Conservation (phyloP, 2,113 vertebrate genomes). For the Oxyruncus cristatus region DNA sequence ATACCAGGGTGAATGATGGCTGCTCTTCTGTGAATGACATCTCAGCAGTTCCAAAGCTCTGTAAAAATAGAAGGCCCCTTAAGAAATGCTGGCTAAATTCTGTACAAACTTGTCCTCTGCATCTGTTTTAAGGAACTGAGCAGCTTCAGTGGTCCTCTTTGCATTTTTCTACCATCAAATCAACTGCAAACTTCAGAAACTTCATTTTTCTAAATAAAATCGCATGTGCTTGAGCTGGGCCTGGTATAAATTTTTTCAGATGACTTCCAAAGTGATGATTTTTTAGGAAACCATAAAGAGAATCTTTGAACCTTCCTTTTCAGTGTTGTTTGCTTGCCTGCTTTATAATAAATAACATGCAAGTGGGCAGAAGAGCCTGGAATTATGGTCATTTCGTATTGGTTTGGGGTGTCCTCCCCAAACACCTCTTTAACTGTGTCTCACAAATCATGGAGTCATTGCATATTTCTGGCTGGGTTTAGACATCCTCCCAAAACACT, state of each 20-base stretch:
- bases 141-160: background rate
- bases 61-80: background rate
- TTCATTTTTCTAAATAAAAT: background rate
- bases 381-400: background rate
- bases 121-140: background rate
- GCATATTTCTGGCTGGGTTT: background rate
- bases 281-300: background rate
- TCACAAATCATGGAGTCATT: background rate
- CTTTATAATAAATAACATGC: background rate
- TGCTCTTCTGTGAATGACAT: background rate
- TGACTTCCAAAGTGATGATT: background rate
- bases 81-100: background rate
- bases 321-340: background rate
- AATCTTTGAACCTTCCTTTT: background rate
- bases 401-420: background rate
- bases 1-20: background rate
- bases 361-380: background rate
- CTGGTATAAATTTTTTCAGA: background rate
- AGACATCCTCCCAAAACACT: background rate
- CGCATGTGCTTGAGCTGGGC: fast-evolving
- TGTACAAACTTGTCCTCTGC: background rate
- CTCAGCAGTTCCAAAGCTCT: fast-evolving
- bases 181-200: background rate
- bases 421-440: background rate
- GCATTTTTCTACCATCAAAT: background rate